Percentiles rank a stretch among this genome's conserved stretches.
Evolutionary conservation across 2,888 invertebrate genomes (phyloP).

Genomic region (Syrphus vitripennis): DNA sequence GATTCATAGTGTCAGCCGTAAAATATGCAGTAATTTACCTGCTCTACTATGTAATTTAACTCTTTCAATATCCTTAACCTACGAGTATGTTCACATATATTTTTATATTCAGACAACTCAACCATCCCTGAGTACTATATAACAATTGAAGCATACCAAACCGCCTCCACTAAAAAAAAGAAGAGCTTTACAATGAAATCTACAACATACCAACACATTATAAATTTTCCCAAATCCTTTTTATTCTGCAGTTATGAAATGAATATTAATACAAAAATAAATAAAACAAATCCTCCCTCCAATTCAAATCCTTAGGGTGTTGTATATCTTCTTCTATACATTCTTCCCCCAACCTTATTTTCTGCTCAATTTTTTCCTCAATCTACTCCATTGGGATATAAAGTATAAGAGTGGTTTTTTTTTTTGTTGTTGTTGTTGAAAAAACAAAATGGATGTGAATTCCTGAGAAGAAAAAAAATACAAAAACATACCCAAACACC

Average conservation of each 20-base stretch:
- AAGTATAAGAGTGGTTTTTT: not conserved
- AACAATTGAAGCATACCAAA: no score
- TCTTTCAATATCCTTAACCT: no score
- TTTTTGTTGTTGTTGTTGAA: not conserved
- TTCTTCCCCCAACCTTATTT: not conserved
- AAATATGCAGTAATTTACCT: no score
- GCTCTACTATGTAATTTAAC: no score
- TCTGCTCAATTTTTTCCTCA: not conserved
- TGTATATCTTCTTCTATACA: not conserved
- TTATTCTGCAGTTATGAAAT: slow-evolving; percentile 29
- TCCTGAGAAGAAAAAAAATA: not conserved
- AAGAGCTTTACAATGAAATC: not conserved
- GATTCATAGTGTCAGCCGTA: no score
- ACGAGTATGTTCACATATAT: no score
- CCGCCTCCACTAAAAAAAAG: not conserved
- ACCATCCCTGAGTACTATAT: no score
- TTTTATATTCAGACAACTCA: no score
- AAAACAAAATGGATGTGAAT: slow-evolving; percentile 18
- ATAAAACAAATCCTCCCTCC: slow-evolving; percentile 17
- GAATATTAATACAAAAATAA: slow-evolving; percentile 35
- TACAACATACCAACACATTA: not conserved
- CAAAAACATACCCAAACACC: not conserved
- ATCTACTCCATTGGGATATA: slow-evolving; percentile 5
- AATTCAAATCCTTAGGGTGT: slow-evolving; percentile 17
- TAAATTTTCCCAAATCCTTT: not conserved